These are phyloP conservation scores for Centropus unirufus DNA, from an alignment of 2,113 vertebrate species.

Conservation along the genomic window DNA sequence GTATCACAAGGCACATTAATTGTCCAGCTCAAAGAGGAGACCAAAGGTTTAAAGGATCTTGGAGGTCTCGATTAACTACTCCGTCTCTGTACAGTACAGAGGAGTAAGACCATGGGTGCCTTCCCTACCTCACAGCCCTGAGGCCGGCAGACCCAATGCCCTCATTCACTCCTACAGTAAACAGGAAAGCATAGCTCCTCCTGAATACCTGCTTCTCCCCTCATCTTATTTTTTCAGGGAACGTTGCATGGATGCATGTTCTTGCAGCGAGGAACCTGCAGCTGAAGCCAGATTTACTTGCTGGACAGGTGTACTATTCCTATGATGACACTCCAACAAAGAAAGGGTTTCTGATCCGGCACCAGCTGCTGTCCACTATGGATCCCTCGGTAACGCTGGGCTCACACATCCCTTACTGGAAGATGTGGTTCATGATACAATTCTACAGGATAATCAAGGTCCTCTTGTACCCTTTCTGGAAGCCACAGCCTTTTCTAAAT, in stretches of 20 bases:
- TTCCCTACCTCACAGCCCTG: not conserved
- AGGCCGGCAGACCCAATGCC: not conserved
- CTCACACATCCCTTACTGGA: constrained; percentile 54
- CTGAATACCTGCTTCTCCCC: not conserved
- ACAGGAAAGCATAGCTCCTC: not conserved
- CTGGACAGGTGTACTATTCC: constrained; percentile 38
- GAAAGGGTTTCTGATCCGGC: not conserved
- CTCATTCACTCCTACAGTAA: not conserved
- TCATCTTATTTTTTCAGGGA: constrained; percentile 26
- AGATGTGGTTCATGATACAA: constrained; percentile 37
- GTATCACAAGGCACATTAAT: constrained; percentile 31
- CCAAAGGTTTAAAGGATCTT: constrained; percentile 21
- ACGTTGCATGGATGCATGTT: constrained; percentile 53
- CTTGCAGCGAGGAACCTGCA: constrained; percentile 43
- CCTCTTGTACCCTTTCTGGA: constrained; percentile 38
- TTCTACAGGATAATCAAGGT: not conserved
- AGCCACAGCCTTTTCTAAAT: not conserved
- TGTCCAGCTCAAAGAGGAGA: constrained; percentile 34
- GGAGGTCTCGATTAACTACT: not conserved
- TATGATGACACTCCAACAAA: constrained; percentile 20
- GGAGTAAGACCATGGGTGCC: not conserved
- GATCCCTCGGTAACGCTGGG: constrained; percentile 9
- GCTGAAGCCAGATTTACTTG: not conserved
- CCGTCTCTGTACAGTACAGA: not conserved
- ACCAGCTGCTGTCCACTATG: not conserved